Evolutionary conservation across 2,797 vertebrate species (phyloP).

Genomic region (Paguma larvata): DNA sequence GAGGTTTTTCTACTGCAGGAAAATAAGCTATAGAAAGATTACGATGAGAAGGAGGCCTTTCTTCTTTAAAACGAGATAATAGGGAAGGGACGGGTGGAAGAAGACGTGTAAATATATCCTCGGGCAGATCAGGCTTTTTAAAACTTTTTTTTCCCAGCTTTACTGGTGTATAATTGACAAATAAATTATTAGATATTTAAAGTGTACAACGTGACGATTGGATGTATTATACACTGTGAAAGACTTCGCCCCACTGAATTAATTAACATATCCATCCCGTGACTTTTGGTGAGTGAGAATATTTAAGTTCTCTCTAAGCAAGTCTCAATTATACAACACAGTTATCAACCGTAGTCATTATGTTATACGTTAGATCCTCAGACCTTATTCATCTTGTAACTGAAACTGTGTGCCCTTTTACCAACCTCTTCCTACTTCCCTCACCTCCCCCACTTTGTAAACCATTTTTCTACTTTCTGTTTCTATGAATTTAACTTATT

Average conservation of each 20-base stretch:
- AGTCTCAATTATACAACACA: constrained; percentile 5
- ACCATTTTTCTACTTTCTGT: not conserved
- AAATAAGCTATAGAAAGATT: not conserved
- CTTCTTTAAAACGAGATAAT: constrained; percentile 54
- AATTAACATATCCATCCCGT: not conserved
- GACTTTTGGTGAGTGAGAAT: not conserved
- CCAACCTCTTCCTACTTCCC: not conserved
- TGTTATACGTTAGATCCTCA: not conserved
- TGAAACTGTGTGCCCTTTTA: not conserved
- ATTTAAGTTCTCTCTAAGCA: constrained; percentile 8
- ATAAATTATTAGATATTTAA: not conserved
- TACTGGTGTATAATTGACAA: not conserved
- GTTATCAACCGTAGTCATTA: not conserved
- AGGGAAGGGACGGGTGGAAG: not conserved
- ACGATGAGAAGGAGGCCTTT: not conserved
- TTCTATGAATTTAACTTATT: not conserved
- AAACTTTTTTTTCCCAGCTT: not conserved
- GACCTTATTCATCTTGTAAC: not conserved
- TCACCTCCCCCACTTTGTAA: not conserved
- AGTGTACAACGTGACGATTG: not conserved
- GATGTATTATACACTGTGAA: not conserved
- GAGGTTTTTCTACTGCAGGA: not conserved
- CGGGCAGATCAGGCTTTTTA: not conserved
- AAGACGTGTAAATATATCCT: constrained; percentile 3
- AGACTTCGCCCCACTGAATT: not conserved